These are phyloP conservation scores for Drosophila repleta DNA, from an alignment of 1,140 invertebrate genomes.

Conservation along the genomic window DNA sequence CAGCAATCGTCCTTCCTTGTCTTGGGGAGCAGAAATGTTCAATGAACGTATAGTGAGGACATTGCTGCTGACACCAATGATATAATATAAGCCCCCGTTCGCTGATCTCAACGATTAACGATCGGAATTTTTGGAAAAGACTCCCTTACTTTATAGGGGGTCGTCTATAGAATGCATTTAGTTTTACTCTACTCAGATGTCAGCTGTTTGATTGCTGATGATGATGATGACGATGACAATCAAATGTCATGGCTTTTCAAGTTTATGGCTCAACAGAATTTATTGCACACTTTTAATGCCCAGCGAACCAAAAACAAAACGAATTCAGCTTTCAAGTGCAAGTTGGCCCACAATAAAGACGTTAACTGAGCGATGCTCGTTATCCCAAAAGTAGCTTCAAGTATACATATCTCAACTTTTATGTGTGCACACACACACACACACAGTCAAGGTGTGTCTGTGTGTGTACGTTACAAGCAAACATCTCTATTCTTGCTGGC, in stretches of 20 bases:
- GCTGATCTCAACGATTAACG: constrained; percentile 25
- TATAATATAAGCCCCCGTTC: constrained; percentile 62
- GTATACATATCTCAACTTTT: constrained; percentile 65
- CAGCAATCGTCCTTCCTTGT: constrained; percentile 65
- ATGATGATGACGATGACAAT: neutral
- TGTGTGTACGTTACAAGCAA: constrained; percentile 16
- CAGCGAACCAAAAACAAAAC: neutral
- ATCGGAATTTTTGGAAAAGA: constrained; percentile 75
- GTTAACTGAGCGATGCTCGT: constrained; percentile 69
- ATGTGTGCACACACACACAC: constrained; percentile 13
- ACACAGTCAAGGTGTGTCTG: constrained; percentile 1
- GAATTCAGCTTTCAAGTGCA: constrained; percentile 35
- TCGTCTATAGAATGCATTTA: constrained; percentile 55
- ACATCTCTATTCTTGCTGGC: constrained; percentile 29
- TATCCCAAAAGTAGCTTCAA: constrained; percentile 71
- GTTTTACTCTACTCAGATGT: too few species aligned
- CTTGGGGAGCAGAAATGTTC: constrained; percentile 78
- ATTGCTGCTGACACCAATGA: constrained; percentile 80
- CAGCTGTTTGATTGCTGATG: too few species aligned
- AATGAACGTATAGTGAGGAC: constrained; percentile 77
- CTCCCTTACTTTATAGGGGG: constrained; percentile 74
- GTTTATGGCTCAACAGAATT: constrained; percentile 16
- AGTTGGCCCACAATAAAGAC: constrained; percentile 68
- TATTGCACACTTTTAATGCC: constrained; percentile 39
- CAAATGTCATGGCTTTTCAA: neutral